phyloP scores from a whole-genome alignment of 2,797 vertebrate genomes.

The Todus mexicanus region DNA sequence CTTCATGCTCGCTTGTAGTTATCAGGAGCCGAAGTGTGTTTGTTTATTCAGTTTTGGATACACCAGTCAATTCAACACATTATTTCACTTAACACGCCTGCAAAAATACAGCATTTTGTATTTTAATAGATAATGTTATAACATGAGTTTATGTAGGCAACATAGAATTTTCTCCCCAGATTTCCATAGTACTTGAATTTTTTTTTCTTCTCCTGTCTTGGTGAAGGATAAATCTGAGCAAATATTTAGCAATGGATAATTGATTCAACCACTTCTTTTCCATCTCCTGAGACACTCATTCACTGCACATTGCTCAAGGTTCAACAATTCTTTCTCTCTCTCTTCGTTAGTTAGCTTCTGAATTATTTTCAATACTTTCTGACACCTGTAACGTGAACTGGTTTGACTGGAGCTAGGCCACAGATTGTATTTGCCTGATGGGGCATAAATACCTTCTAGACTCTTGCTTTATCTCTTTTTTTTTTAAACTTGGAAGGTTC shows the following conservation, averaged over 20 bases:
- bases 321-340: background rate
- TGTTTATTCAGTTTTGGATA: background rate
- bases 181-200: background rate
- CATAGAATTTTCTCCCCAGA: background rate
- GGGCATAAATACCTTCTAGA: background rate
- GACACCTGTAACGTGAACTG: background rate
- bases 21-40: background rate
- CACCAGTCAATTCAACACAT: background rate
- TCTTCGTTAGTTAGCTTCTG: background rate
- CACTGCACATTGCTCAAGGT: background rate
- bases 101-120: background rate
- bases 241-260: slow-evolving; percentile 21
- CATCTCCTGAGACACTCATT: background rate
- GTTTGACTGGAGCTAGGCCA: background rate
- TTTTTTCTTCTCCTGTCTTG: background rate
- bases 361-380: background rate
- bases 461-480: background rate
- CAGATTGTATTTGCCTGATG: background rate
- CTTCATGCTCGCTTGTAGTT: background rate
- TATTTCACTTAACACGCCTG: background rate
- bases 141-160: background rate
- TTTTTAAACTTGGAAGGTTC: background rate
- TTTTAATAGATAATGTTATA: background rate
- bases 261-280: slow-evolving; percentile 10
- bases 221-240: background rate